phyloP scores from a whole-genome alignment of 2,797 vertebrate genomes.

The Trematomus bernacchii region DNA sequence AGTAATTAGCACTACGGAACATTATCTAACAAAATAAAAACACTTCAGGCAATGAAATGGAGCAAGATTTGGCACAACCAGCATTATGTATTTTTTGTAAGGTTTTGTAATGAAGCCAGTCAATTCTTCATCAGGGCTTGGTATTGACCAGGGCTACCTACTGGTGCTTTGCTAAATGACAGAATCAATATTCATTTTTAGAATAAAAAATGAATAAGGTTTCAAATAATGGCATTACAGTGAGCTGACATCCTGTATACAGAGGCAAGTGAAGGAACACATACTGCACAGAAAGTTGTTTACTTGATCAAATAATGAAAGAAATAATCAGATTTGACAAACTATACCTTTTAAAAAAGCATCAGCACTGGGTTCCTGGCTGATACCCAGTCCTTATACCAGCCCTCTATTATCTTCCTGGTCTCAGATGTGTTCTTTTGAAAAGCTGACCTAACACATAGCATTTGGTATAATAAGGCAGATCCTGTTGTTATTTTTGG shows the following conservation, averaged over 20 bases:
- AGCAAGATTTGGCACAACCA: conserved; percentile 8
- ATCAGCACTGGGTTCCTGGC: background rate
- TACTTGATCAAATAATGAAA: conserved; percentile 30
- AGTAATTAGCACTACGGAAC: background rate
- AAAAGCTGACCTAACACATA: conserved; percentile 22
- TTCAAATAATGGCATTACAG: conserved; percentile 15
- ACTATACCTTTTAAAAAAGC: conserved; percentile 27
- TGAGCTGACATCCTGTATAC: background rate
- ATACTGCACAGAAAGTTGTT: conserved; percentile 33
- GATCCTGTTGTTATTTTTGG: conserved; percentile 26
- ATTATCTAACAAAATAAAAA: conserved; percentile 6
- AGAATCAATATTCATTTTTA: conserved; percentile 33
- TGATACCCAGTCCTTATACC: conserved; percentile 38
- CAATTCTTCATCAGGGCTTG: conserved; percentile 41
- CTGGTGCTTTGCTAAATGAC: conserved; percentile 50
- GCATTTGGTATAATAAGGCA: conserved; percentile 13
- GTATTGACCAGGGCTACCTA: conserved; percentile 27
- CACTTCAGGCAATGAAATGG: background rate
- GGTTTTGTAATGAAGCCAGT: conserved; percentile 51
- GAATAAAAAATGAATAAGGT: conserved; percentile 15
- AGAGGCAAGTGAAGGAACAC: background rate
- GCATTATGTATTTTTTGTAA: background rate
- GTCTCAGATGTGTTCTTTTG: conserved; percentile 27
- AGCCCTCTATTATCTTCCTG: conserved; percentile 29
- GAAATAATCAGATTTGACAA: conserved; percentile 20